These are phyloP conservation scores for Ophiodon elongatus DNA, from an alignment of 2,113 vertebrate genomes.

Conservation along the genomic window DNA sequence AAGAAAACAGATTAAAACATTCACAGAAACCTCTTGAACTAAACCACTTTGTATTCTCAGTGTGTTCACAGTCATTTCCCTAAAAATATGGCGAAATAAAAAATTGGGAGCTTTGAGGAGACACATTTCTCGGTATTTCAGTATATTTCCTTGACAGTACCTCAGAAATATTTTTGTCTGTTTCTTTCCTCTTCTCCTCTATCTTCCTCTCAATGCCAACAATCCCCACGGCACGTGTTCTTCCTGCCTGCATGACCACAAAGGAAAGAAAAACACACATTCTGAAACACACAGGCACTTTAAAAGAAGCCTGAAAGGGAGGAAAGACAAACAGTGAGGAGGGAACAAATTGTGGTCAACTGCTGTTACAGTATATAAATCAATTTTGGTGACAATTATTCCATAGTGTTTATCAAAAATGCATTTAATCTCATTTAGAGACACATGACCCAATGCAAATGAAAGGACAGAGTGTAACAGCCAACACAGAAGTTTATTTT, in stretches of 20 bases:
- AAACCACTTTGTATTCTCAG: slow-evolving; percentile 9
- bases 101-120: background rate
- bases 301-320: slow-evolving; percentile 21
- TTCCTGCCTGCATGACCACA: slow-evolving; percentile 89
- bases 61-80: background rate
- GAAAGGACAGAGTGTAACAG: background rate
- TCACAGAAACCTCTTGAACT: background rate
- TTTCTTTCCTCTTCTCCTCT: slow-evolving; percentile 98
- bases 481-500: background rate
- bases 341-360: background rate
- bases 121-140: background rate
- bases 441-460: background rate
- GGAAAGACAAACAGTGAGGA: slow-evolving; percentile 49
- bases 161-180: slow-evolving; percentile 99
- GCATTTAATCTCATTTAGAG: background rate
- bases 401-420: background rate
- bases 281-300: slow-evolving; percentile 21
- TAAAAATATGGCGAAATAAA: background rate
- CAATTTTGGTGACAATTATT: background rate
- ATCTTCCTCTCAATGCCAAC: slow-evolving; percentile 98
- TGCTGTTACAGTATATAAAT: background rate
- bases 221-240: slow-evolving; percentile 95
- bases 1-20: background rate
- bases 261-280: slow-evolving; percentile 73
- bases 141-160: slow-evolving; percentile 76